A percentile compares a stretch with the other conserved stretches of the same genome.
phyloP scores from a whole-genome alignment of 2,888 invertebrate species.

The Tachina fera region DNA sequence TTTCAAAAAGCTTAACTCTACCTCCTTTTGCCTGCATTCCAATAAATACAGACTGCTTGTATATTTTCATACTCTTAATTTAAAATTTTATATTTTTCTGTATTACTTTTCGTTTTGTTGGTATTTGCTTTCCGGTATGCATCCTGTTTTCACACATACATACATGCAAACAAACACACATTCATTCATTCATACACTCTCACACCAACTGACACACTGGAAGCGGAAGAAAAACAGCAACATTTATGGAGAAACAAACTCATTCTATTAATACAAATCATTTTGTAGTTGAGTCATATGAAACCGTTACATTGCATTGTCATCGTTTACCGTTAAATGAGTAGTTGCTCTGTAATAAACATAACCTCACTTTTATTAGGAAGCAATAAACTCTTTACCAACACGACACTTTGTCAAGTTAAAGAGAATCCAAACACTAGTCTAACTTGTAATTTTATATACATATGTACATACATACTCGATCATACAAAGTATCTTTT shows the following conservation, averaged over 20 bases:
- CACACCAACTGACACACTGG: slow-evolving; percentile 56
- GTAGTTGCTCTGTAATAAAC: slow-evolving; percentile 46
- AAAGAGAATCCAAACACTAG: slow-evolving; percentile 2
- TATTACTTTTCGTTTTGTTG: slow-evolving; percentile 55
- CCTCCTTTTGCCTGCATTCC: not conserved
- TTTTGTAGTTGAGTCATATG: slow-evolving; percentile 35
- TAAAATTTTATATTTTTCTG: slow-evolving; percentile 41
- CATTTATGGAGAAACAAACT: slow-evolving; percentile 27
- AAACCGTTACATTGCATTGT: slow-evolving; percentile 47
- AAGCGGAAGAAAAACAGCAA: slow-evolving; percentile 61
- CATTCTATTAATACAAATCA: slow-evolving; percentile 18
- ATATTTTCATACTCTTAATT: not conserved
- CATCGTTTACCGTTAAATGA: slow-evolving; percentile 54
- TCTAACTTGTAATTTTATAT: not conserved
- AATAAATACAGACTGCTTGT: not conserved
- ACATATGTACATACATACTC: too few relatives aligned
- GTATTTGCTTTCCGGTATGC: slow-evolving; percentile 70
- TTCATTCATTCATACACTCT: not conserved
- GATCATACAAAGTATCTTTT: not conserved
- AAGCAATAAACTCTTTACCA: slow-evolving; percentile 48
- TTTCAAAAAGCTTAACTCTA: not conserved
- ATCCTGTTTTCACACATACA: slow-evolving; percentile 58
- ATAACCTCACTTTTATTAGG: slow-evolving; percentile 62
- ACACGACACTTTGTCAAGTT: slow-evolving; percentile 35
- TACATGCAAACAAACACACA: not conserved